Evolutionary conservation across 2,888 invertebrate genomes (phyloP), one percentile per base, ranked within the genome.

Genomic region (Drosophila buzzatii): DNA sequence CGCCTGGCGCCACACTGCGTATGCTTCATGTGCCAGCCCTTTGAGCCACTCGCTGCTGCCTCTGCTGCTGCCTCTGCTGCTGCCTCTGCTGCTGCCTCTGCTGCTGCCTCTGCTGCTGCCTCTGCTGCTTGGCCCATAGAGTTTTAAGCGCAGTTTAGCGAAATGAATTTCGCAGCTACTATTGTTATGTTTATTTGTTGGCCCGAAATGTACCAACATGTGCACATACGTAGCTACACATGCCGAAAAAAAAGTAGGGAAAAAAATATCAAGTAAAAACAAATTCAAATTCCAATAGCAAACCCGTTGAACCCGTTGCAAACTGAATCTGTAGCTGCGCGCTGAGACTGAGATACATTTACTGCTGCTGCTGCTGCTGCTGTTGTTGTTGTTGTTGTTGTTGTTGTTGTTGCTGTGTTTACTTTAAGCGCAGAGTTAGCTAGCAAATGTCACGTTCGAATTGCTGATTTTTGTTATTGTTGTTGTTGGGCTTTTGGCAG

Each of bases 231-330:
- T 53, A 49, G 51, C 45, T 68, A 66, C 18, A 63, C 41, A 53
- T 53, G 71, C 39, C 31, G 6, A 49, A 49, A 49, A 49, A 49
- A 31, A n/a, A 9, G 2, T 9, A 10, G 1, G 27, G 27, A 2
- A 20, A 44, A 6, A 44, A 20, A 6, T 7, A 23, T 8, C 7
- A 3, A 33, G n/a, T 2, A 27, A 49, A 49, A 31, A 31, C 49
- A 82, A 79, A 82, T 80, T 80, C 72, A 79, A 80, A 80, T 83
- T 81, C 83, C 77, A 73, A 74, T 59, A 59, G 81, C 81, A 81
- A 81, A 81, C 81, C 83, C 81, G 81, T 81, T 83, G 77, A 81
- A 81, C 81, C 81, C 81, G 81, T 81, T 81, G 83, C 81, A 82
- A 66, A 68, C 61, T 51, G 51, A 66, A 73, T 76, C 64, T 76